These are phyloP conservation scores for Macrochelys suwanniensis DNA, from an alignment of 2,797 vertebrate genomes.

Conservation along the genomic window DNA sequence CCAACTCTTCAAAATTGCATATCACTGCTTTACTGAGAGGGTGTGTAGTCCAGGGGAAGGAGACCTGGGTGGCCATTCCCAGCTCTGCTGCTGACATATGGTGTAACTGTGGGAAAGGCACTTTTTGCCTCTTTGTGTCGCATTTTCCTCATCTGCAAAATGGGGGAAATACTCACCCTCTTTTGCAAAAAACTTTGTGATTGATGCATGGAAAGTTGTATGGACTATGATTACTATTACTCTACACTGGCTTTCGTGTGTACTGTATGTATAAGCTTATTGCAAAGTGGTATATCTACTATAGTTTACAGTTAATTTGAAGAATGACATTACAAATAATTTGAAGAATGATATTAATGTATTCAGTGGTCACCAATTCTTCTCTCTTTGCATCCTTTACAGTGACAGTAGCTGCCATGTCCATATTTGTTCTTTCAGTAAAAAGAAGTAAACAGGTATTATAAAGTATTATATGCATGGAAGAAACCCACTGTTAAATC, in stretches of 20 bases:
- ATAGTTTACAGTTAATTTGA: neutral
- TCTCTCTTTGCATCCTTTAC: neutral
- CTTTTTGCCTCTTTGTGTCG: neutral
- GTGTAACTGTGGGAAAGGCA: neutral
- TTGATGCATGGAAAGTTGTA: neutral
- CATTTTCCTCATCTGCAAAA: neutral
- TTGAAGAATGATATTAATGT: neutral
- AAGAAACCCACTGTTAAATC: neutral
- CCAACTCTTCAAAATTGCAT: neutral
- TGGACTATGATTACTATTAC: neutral
- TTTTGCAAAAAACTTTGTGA: neutral
- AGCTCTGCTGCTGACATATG: neutral
- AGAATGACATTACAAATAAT: neutral
- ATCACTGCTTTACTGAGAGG: neutral
- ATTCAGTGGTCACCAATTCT: neutral
- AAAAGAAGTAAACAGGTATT: neutral
- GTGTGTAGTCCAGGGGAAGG: neutral
- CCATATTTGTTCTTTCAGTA: neutral
- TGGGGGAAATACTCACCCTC: neutral
- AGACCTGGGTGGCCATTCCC: neutral
- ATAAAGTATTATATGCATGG: fast-evolving
- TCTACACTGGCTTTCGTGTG: neutral
- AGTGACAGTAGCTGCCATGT: neutral
- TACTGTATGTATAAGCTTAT: neutral
- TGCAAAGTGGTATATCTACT: neutral